Percentiles rank a stretch among this genome's conserved stretches.
phyloP scores from a whole-genome alignment of 1,140 invertebrate species.

The Drosophila mojavensis region DNA sequence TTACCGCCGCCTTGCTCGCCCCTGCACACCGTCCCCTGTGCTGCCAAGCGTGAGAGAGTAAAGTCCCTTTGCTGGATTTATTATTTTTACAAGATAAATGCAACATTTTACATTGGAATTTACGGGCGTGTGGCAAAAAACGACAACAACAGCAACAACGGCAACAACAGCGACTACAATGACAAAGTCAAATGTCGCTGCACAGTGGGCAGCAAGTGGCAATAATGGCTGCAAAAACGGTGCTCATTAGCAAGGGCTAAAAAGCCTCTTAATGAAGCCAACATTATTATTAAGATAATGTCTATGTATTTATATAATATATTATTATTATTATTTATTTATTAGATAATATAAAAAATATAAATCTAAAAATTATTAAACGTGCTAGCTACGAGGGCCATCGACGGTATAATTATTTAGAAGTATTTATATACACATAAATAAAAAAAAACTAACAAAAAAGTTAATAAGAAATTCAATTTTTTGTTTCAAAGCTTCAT shows the following conservation, averaged over 20 bases:
- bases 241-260: neutral
- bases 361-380: too few species aligned
- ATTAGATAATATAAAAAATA: too few species aligned
- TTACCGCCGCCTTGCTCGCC: too few species aligned
- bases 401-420: too few species aligned
- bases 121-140: slow-evolving; percentile 66
- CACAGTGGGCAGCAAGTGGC: slow-evolving; percentile 43
- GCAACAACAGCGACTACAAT: slow-evolving; percentile 38
- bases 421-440: too few species aligned
- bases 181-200: slow-evolving; percentile 63
- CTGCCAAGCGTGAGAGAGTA: slow-evolving; percentile 74
- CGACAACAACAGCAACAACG: slow-evolving; percentile 37
- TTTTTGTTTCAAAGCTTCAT: too few species aligned
- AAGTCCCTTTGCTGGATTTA: slow-evolving; percentile 75
- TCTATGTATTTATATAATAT: too few species aligned
- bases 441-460: too few species aligned
- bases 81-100: slow-evolving; percentile 83
- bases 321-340: too few species aligned
- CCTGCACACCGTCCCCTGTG: slow-evolving; percentile 22
- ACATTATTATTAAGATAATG: too few species aligned
- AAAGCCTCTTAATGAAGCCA: neutral
- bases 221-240: neutral
- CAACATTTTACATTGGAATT: slow-evolving; percentile 81
- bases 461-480: too few species aligned
- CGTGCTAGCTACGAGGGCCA: too few species aligned